Conservation (phyloP, 2,797 vertebrate species). For the Cryptoblepharus egeriae region DNA sequence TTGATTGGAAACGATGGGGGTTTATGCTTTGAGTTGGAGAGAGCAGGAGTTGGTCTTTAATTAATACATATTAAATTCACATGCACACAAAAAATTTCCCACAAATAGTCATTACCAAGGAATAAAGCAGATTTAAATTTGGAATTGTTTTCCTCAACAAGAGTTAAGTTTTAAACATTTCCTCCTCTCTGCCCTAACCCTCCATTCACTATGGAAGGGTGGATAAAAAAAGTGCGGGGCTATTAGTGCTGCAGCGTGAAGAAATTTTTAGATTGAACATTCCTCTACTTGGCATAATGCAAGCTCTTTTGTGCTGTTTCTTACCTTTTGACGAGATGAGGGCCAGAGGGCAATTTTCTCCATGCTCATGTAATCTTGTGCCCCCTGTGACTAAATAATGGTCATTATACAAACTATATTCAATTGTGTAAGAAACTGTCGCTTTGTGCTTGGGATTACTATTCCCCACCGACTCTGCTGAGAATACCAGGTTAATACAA, state of each 20-base stretch:
- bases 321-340: conserved; percentile 76
- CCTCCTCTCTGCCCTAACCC: conserved; percentile 22
- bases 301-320: conserved; percentile 73
- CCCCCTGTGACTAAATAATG: conserved; percentile 83
- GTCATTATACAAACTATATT: conserved; percentile 79
- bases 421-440: conserved; percentile 69
- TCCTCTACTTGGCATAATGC: conserved; percentile 76
- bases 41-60: conserved; percentile 14
- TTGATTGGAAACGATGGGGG: conserved; percentile 32
- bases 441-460: conserved; percentile 75
- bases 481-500: conserved; percentile 80
- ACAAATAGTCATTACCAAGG: conserved; percentile 30
- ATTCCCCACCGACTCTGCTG: conserved; percentile 69
- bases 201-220: conserved; percentile 54
- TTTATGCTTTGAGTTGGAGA: conserved; percentile 24
- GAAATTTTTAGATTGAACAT: conserved; percentile 71
- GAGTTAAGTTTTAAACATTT: conserved; percentile 43
- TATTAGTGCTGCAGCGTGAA: conserved; percentile 66
- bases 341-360: conserved; percentile 83
- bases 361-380: conserved; percentile 76
- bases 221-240: conserved; percentile 69
- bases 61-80: conserved; percentile 16
- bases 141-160: conserved; percentile 54
- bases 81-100: not conserved
- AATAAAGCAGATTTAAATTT: conserved; percentile 33